Percentiles rank a stretch among this genome's conserved stretches.
Evolutionary conservation across 2,888 invertebrate genomes (phyloP).

Genomic region (Mythimna ferrago): DNA sequence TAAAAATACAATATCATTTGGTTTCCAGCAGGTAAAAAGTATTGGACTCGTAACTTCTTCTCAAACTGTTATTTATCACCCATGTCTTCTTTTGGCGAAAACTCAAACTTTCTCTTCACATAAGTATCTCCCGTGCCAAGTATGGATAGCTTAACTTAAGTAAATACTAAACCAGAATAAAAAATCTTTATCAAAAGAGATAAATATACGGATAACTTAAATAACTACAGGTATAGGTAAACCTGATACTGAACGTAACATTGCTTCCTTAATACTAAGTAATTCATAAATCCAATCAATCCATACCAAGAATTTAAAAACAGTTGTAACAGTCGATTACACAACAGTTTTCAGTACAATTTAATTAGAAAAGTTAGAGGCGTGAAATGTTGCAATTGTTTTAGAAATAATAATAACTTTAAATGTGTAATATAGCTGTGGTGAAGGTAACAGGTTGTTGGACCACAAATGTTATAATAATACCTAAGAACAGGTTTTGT

Average conservation of each 20-base stretch:
- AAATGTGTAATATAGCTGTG: neutral
- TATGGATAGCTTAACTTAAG: no score
- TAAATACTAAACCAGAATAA: no score
- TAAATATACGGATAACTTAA: neutral
- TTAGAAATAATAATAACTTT: conserved; percentile 20
- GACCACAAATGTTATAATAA: neutral
- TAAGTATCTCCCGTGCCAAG: no score
- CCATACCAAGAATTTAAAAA: neutral
- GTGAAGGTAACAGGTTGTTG: conserved; percentile 2
- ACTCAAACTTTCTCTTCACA: no score
- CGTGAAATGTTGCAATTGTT: conserved; percentile 35
- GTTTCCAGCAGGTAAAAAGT: neutral
- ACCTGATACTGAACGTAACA: neutral
- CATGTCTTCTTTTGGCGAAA: no score
- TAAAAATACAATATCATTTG: neutral
- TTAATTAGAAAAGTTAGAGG: conserved; percentile 34
- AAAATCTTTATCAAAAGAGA: neutral
- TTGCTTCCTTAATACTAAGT: neutral
- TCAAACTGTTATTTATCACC: no score
- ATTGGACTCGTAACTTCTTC: no score
- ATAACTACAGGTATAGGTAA: neutral
- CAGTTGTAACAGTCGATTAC: conserved; percentile 19
- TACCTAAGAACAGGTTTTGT: conserved; percentile 19
- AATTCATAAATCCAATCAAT: conserved; percentile 6
- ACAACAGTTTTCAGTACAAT: conserved; percentile 20